phyloP scores from a whole-genome alignment of 2,888 invertebrate species.

The Nemotelus pantherinus region DNA sequence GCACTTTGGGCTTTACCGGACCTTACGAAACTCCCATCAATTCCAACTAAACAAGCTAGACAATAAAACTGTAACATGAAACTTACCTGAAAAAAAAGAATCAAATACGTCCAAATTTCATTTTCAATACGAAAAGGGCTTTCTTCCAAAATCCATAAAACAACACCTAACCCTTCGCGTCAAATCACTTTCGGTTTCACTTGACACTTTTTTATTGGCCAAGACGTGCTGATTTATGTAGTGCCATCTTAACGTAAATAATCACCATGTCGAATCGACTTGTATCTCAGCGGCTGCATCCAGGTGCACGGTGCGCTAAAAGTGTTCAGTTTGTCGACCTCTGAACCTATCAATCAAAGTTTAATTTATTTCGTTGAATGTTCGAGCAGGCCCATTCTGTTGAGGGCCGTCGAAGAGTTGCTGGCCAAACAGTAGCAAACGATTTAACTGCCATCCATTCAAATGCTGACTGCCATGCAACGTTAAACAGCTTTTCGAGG shows the following conservation, averaged over 20 bases:
- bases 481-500: not conserved
- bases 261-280: not conserved
- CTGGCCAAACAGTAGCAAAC: not conserved
- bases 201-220: not conserved
- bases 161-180: no score
- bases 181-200: slow-evolving; percentile 28
- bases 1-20: not conserved
- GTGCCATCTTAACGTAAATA: slow-evolving; percentile 21
- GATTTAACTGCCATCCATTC: not conserved
- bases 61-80: slow-evolving; percentile 23
- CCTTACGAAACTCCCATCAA: not conserved
- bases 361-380: slow-evolving; percentile 8
- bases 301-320: not conserved
- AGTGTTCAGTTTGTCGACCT: slow-evolving; percentile 16
- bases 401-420: not conserved
- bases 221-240: not conserved
- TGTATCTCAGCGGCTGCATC: no score
- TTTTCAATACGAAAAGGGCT: not conserved
- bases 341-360: slow-evolving; percentile 21
- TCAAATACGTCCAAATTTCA: no score
- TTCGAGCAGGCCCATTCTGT: not conserved
- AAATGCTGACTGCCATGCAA: not conserved
- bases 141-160: not conserved
- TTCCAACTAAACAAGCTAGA: not conserved
- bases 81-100: no score